Evolutionary conservation across 1,140 invertebrate species (phyloP).

Genomic region (Ditylenchus dipsaci): DNA sequence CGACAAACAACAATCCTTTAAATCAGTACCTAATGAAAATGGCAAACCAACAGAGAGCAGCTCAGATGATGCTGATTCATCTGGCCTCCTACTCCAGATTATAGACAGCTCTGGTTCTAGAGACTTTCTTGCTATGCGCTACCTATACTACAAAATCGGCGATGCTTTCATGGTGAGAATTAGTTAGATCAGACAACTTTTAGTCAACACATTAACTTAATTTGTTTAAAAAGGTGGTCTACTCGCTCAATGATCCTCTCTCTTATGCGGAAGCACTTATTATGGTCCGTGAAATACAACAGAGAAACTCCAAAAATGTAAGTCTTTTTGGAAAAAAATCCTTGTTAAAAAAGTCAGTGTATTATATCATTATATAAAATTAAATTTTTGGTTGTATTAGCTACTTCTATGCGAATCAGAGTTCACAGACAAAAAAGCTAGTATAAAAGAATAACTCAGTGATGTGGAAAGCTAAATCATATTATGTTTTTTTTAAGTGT

Average conservation of each 20-base stretch:
- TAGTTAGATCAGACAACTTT: background rate
- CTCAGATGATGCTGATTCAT: background rate
- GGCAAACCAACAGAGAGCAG: background rate
- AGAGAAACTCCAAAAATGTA: conserved; percentile 45
- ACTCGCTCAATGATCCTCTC: conserved; percentile 42
- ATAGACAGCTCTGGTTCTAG: conserved; percentile 51
- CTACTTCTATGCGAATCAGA: too few relatives aligned
- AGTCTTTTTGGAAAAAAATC: background rate
- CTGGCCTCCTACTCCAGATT: conserved; percentile 20
- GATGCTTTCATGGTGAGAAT: conserved; percentile 49
- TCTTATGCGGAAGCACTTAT: conserved; percentile 47
- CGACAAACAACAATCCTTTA: background rate
- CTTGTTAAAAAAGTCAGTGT: background rate
- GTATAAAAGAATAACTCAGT: too few relatives aligned
- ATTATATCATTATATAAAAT: too few relatives aligned
- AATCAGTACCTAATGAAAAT: background rate
- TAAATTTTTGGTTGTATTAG: conserved; percentile 1
- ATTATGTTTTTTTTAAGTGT: too few relatives aligned
- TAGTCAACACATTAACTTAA: background rate
- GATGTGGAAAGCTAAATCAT: too few relatives aligned
- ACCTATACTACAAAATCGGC: conserved; percentile 48
- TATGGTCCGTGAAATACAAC: conserved; percentile 48
- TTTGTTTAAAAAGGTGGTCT: conserved; percentile 42
- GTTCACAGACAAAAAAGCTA: too few relatives aligned
- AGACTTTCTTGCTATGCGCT: conserved; percentile 54